A percentile compares a stretch with the other conserved stretches of the same genome.
Evolutionary conservation across 2,888 invertebrate genomes (phyloP).

Genomic region (Agrotis segetum): DNA sequence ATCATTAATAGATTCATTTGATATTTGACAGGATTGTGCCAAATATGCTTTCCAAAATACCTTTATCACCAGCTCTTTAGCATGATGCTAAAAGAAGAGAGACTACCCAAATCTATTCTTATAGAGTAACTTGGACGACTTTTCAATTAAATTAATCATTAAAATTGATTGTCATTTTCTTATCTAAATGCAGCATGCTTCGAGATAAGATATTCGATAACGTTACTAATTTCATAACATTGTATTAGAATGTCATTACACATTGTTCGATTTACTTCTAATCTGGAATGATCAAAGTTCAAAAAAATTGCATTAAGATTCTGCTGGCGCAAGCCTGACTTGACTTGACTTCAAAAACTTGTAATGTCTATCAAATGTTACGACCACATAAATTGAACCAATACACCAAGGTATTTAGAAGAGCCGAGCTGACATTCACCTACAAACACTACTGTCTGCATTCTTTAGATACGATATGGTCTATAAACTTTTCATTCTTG

Average conservation of each 20-base stretch:
- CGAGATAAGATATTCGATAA: conserved; percentile 13
- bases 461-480: conserved; percentile 1
- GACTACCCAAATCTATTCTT: neutral
- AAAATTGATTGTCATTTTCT: conserved; percentile 3
- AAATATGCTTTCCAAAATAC: neutral
- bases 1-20: neutral
- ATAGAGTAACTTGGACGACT: neutral
- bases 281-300: too few species aligned
- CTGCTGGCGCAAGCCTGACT: too few species aligned
- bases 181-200: conserved; percentile 24
- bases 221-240: conserved; percentile 6
- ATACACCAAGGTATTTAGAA: conserved; percentile 19
- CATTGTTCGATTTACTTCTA: too few species aligned
- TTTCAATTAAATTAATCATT: neutral
- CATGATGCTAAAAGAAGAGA: neutral
- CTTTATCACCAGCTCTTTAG: neutral
- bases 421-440: neutral
- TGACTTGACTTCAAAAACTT: neutral
- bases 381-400: conserved; percentile 11
- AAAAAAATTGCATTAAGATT: neutral
- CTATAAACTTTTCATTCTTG: conserved; percentile 9
- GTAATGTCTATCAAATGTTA: neutral
- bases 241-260: neutral
- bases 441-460: conserved; percentile 8
- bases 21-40: neutral